These are phyloP conservation scores for Siniperca knerii DNA, from an alignment of 2,113 vertebrate species.

Conservation along the genomic window DNA sequence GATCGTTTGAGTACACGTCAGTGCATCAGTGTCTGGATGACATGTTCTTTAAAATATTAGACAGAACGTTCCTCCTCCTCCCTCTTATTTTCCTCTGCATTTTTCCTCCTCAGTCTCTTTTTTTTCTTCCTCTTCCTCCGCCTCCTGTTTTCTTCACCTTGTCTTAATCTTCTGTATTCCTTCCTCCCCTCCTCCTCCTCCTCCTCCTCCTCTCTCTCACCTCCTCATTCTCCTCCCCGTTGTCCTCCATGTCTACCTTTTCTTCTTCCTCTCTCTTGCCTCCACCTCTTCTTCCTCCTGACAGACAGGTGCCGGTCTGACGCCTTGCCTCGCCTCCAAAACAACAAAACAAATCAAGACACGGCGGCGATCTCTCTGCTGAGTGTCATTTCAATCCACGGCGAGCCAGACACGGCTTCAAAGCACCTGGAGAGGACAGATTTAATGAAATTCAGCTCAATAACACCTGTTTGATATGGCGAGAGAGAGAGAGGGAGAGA, in stretches of 20 bases:
- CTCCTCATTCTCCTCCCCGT: not conserved
- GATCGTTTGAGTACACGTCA: not conserved
- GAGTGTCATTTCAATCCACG: conserved; percentile 53
- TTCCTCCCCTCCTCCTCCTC: no score
- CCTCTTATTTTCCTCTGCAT: not conserved
- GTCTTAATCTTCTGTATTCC: not conserved
- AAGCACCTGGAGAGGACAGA: conserved; percentile 24
- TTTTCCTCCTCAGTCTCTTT: no score
- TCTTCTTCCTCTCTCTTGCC: not conserved
- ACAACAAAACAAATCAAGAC: conserved; percentile 41
- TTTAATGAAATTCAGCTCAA: conserved; percentile 56
- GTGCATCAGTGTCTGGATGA: not conserved
- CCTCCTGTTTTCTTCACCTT: not conserved
- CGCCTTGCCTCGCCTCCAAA: conserved; percentile 3
- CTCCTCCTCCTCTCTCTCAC: not conserved
- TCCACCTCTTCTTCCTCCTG: not conserved
- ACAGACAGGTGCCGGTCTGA: not conserved
- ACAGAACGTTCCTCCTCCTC: not conserved
- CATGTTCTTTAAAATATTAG: not conserved
- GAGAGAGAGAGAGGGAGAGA: not conserved
- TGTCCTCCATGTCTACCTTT: not conserved
- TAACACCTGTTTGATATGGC: conserved; percentile 52
- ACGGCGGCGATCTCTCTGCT: conserved; percentile 15
- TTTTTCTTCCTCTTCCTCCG: not conserved
- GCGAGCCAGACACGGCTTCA: conserved; percentile 45